A percentile compares a stretch with the other conserved stretches of the same genome.
Evolutionary conservation across 2,797 vertebrate genomes (phyloP).

Genomic region (Zonotrichia albicollis): DNA sequence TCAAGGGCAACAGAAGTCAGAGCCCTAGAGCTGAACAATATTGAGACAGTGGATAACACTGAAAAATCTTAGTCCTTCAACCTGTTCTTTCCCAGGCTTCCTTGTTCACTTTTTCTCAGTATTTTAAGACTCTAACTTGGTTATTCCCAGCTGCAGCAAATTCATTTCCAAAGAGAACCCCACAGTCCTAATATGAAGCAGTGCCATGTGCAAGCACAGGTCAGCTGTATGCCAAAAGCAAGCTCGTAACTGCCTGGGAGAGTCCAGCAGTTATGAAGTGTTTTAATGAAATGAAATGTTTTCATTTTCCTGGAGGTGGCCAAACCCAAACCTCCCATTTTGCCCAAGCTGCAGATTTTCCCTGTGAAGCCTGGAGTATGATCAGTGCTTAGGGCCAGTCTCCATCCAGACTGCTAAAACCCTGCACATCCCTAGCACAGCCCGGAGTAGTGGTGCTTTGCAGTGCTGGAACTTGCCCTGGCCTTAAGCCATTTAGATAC

Average conservation of each 20-base stretch:
- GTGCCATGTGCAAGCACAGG: background rate
- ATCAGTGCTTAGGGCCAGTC: background rate
- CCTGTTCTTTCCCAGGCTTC: background rate
- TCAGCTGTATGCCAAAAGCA: background rate
- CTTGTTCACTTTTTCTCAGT: background rate
- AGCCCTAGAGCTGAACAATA: background rate
- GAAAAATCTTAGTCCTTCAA: background rate
- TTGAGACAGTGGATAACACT: background rate
- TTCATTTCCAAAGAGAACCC: background rate
- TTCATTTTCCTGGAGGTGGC: background rate
- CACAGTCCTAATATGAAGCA: background rate
- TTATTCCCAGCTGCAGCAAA: background rate
- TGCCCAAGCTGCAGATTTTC: background rate
- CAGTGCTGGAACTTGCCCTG: background rate
- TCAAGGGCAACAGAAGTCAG: background rate
- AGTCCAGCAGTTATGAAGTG: background rate
- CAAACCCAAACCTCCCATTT: background rate
- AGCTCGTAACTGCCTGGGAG: background rate
- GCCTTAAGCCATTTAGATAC: background rate
- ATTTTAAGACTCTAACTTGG: background rate
- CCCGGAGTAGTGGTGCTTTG: background rate
- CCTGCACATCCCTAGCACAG: fast-evolving
- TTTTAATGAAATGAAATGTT: background rate
- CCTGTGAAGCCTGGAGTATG: background rate
- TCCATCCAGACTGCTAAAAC: background rate